Evolutionary conservation across 2,888 invertebrate genomes (phyloP).

Genomic region (Ectropis crepuscularia): DNA sequence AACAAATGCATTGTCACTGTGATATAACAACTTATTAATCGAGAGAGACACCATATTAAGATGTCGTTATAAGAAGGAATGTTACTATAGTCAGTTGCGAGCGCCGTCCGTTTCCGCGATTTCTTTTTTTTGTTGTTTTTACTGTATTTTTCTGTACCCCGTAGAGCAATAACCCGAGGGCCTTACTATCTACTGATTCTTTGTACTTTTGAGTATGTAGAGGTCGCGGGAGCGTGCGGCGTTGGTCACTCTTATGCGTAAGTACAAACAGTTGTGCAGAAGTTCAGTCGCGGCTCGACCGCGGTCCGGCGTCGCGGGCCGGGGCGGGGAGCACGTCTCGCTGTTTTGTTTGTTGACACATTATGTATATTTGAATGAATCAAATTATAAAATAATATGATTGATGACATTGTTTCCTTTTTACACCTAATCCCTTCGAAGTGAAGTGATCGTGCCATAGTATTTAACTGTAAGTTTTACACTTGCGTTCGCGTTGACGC

Average conservation of each 20-base stretch:
- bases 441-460: too few relatives aligned
- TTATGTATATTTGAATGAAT: conserved; percentile 84
- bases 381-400: conserved; percentile 84
- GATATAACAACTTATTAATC: conserved; percentile 76
- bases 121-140: conserved; percentile 26
- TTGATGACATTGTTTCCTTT: conserved; percentile 67
- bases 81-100: conserved; percentile 60
- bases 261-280: conserved; percentile 83
- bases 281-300: conserved; percentile 72
- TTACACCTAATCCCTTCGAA: background rate
- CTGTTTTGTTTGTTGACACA: conserved; percentile 84
- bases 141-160: conserved; percentile 20
- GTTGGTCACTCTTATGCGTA: conserved; percentile 49
- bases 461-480: too few relatives aligned
- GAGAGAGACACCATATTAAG: conserved; percentile 74
- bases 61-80: conserved; percentile 47
- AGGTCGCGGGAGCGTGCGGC: conserved; percentile 49
- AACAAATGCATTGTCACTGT: conserved; percentile 84
- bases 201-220: conserved; percentile 17
- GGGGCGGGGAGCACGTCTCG: conserved; percentile 70
- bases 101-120: conserved; percentile 50
- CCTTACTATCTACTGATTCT: conserved; percentile 31
- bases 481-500: too few relatives aligned
- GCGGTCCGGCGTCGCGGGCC: conserved; percentile 56
- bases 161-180: conserved; percentile 34